A percentile compares a stretch with the other conserved stretches of the same genome.
phyloP scores from a whole-genome alignment of 30 jellyfish, hydroid and myxozoan genomes.

The Clytia hemisphaerica region DNA sequence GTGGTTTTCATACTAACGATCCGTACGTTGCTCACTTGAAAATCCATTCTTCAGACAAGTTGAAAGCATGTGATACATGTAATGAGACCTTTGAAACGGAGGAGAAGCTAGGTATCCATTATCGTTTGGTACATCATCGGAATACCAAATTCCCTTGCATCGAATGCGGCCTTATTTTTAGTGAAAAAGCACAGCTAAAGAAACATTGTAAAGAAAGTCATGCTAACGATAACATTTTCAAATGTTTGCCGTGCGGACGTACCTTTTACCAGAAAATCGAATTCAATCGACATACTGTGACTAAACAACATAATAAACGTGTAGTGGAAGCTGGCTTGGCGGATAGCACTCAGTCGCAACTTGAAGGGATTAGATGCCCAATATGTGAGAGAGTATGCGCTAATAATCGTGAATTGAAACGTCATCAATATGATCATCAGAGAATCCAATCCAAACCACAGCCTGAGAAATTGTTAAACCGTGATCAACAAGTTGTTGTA shows the following conservation, averaged over 20 bases:
- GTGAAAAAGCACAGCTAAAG: constrained; percentile 7
- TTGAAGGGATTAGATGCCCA: neutral
- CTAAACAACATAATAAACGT: constrained; percentile 30
- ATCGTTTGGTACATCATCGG: neutral
- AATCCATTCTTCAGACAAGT: constrained; percentile 14
- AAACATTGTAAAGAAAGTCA: constrained; percentile 8
- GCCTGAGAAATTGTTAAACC: neutral
- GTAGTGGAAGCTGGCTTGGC: neutral
- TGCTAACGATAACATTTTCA: neutral
- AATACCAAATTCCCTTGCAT: constrained; percentile 18
- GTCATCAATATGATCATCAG: constrained; percentile 17
- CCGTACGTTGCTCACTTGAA: neutral
- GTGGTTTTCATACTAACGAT: constrained; percentile 25
- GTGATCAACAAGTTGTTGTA: constrained; percentile 2
- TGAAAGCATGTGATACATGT: constrained; percentile 10
- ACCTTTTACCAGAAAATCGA: constrained; percentile 7
- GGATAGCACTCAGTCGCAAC: neutral
- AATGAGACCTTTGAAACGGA: constrained; percentile 25
- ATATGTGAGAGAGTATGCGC: constrained; percentile 10
- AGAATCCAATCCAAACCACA: constrained; percentile 8
- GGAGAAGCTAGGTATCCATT: constrained; percentile 4
- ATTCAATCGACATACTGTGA: neutral
- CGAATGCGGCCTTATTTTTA: constrained; percentile 5
- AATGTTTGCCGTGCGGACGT: constrained; percentile 23
- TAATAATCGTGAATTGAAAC: constrained; percentile 1